Conservation (phyloP, 2,888 invertebrate species). For the Mechanitis messenoides region DNA sequence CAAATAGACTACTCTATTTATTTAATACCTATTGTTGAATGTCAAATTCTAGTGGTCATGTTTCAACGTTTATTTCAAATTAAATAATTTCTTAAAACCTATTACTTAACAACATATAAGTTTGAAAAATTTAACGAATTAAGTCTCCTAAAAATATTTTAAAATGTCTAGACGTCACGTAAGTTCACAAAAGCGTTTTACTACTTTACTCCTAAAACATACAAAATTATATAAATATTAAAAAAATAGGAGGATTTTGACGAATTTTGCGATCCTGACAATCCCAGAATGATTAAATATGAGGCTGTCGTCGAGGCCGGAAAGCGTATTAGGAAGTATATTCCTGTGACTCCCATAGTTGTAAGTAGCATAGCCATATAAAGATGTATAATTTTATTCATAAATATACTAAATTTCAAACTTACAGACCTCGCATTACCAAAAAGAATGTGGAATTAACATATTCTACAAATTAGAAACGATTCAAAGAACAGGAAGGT, state of each 20-base stretch:
- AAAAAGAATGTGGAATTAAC: constrained; percentile 43
- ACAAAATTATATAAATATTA: not conserved
- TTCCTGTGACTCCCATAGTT: constrained; percentile 47
- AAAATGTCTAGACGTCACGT: constrained; percentile 42
- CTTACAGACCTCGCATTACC: constrained; percentile 52
- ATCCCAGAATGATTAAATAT: constrained; percentile 48
- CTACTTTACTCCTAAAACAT: too few species aligned
- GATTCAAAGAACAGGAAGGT: constrained; percentile 36
- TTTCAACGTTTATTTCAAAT: too few species aligned
- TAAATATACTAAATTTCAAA: not conserved
- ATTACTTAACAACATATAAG: not conserved
- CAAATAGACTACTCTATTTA: too few species aligned
- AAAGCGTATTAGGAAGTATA: constrained; percentile 36
- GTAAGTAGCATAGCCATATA: constrained; percentile 37
- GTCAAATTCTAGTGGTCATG: too few species aligned
- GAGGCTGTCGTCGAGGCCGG: constrained; percentile 49
- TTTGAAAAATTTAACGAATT: constrained; percentile 3
- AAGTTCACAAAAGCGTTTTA: constrained; percentile 26
- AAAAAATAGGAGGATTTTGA: constrained; percentile 59
- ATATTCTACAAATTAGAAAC: constrained; percentile 35
- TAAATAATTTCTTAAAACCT: too few species aligned
- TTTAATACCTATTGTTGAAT: too few species aligned
- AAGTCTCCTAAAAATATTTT: not conserved
- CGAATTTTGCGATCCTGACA: constrained; percentile 60
- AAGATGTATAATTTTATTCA: not conserved